Conservation (phyloP, 1,140 invertebrate species). For the Drosophila willistoni region DNA sequence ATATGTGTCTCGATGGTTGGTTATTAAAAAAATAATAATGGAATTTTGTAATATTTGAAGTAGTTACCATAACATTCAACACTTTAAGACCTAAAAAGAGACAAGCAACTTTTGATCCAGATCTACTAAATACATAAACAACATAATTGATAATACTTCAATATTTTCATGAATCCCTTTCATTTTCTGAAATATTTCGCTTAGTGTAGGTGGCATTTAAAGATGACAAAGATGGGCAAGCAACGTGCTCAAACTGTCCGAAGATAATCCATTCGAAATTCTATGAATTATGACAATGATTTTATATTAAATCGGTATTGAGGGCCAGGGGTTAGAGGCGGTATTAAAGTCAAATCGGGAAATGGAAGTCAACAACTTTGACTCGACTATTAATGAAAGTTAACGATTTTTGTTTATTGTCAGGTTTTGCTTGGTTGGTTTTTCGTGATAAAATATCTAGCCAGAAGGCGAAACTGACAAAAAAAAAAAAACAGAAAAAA, state of each 20-base stretch:
- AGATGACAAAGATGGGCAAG: slow-evolving; percentile 34
- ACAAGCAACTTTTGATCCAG: too few species aligned
- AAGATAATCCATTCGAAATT: slow-evolving; percentile 34
- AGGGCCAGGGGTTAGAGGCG: too few species aligned
- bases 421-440: slow-evolving; percentile 16
- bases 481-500: background rate
- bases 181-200: background rate
- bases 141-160: too few species aligned
- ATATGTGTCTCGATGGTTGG: background rate
- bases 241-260: slow-evolving; percentile 56
- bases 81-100: background rate
- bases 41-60: too few species aligned
- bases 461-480: slow-evolving; percentile 15
- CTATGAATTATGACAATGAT: slow-evolving; percentile 65
- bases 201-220: slow-evolving; percentile 50
- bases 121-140: too few species aligned
- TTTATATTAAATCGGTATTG: slow-evolving; percentile 25
- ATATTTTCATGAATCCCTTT: too few species aligned
- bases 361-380: slow-evolving; percentile 33
- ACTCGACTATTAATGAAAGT: slow-evolving; percentile 51
- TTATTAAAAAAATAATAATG: slow-evolving; percentile 5
- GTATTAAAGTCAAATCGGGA: slow-evolving; percentile 21
- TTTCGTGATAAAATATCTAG: slow-evolving; percentile 26
- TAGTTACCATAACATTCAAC: background rate
- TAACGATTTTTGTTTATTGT: slow-evolving; percentile 26